phyloP scores from a whole-genome alignment of 2,888 invertebrate species.

The Melinaea marsaeus region DNA sequence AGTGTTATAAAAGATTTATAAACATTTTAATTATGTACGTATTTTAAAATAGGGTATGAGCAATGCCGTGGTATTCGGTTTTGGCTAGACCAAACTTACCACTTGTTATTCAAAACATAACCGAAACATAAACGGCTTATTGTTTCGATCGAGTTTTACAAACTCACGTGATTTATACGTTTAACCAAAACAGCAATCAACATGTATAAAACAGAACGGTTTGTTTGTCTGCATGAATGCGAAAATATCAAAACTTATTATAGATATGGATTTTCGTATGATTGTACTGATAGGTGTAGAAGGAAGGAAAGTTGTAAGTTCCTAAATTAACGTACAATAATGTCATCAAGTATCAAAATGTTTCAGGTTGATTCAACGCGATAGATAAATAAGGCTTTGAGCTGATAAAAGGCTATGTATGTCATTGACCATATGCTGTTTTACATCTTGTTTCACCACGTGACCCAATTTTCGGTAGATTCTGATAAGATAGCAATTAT shows the following conservation, averaged over 20 bases:
- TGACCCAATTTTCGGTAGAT: conserved; percentile 29
- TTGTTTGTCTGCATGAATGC: too few species aligned
- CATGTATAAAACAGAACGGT: conserved; percentile 8
- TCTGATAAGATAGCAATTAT: conserved; percentile 46
- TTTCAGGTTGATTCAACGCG: conserved; percentile 24
- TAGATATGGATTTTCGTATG: too few species aligned
- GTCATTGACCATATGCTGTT: conserved; percentile 3
- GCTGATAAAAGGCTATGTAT: background rate
- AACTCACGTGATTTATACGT: conserved; percentile 42
- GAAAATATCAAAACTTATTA: too few species aligned
- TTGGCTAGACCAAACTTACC: conserved; percentile 23
- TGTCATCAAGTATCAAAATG: conserved; percentile 5
- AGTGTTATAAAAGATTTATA: background rate
- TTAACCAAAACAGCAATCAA: background rate
- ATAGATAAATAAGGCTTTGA: conserved; percentile 11
- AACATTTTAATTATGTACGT: too few species aligned
- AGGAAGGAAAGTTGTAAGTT: too few species aligned
- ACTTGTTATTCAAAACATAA: conserved; percentile 28
- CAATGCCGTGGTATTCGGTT: conserved; percentile 23
- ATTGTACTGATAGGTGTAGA: too few species aligned
- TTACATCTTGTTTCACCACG: conserved; percentile 22
- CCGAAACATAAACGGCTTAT: conserved; percentile 40
- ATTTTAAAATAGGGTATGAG: background rate
- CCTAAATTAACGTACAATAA: too few species aligned
- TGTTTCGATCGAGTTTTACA: conserved; percentile 43